Percentiles rank a stretch among this genome's conserved stretches.
These are phyloP conservation scores for Isurus oxyrinchus DNA, from an alignment of 2,113 vertebrate species.

Conservation along the genomic window DNA sequence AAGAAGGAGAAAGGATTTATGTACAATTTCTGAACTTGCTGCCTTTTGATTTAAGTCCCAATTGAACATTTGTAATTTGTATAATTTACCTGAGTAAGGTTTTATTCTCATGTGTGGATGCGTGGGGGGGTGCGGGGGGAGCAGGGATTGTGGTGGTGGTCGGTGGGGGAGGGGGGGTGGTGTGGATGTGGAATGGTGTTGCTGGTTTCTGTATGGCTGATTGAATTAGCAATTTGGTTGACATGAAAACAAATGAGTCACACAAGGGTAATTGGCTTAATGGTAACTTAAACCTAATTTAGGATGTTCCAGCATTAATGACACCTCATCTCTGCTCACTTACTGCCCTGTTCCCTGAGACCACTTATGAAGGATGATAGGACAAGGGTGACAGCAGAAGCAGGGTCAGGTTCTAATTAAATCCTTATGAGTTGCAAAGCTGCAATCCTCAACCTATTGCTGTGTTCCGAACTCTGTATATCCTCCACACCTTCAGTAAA, in stretches of 20 bases:
- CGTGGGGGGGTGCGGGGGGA: background rate
- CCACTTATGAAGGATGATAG: background rate
- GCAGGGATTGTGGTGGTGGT: background rate
- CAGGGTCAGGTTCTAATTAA: background rate
- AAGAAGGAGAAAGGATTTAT: background rate
- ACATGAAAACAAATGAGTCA: conserved; percentile 20
- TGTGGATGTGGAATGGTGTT: background rate
- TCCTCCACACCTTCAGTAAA: background rate
- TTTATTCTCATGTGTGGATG: background rate
- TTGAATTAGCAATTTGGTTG: conserved; percentile 24
- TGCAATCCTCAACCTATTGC: background rate
- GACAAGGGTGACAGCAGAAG: background rate
- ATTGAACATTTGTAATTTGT: background rate
- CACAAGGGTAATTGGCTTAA: conserved; percentile 26
- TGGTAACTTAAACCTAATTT: conserved; percentile 26
- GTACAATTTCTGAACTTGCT: background rate
- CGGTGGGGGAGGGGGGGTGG: background rate
- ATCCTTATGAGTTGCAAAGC: background rate
- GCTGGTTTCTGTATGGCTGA: background rate
- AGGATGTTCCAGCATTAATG: background rate
- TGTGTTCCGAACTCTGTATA: background rate
- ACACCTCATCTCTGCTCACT: conserved; percentile 8
- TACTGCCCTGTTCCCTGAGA: conserved; percentile 18
- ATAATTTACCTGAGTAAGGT: background rate
- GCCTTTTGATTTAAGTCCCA: background rate